A percentile compares a stretch with the other conserved stretches of the same genome.
Conservation (phyloP, 2,888 invertebrate genomes). For the Phorcus lineatus region DNA sequence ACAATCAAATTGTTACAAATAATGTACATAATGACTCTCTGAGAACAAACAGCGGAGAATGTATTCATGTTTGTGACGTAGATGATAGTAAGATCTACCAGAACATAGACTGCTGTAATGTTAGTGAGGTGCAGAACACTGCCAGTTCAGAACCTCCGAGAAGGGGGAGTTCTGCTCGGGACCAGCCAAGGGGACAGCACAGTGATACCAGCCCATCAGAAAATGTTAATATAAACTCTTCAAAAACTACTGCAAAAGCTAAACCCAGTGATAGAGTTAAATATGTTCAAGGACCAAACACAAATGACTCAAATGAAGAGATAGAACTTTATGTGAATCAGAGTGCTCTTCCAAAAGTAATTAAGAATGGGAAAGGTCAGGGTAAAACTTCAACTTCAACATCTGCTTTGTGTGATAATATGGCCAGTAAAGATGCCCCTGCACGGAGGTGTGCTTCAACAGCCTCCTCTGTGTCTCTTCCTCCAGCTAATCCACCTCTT, state of each 20-base stretch:
- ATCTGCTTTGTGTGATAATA: not conserved
- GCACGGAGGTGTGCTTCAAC: slow-evolving; percentile 37
- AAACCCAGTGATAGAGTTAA: not conserved
- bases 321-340: not conserved
- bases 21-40: not conserved
- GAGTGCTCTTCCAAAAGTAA: not conserved
- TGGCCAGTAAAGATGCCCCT: slow-evolving; percentile 1
- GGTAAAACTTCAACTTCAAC: not conserved
- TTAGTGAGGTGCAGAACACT: not conserved
- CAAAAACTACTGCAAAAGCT: not conserved
- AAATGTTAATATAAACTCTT: not conserved
- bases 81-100: slow-evolving; percentile 1
- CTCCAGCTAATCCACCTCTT: slow-evolving; percentile 42
- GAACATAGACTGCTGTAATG: not conserved
- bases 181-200: too few relatives aligned
- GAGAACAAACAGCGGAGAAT: slow-evolving; percentile 4
- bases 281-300: not conserved
- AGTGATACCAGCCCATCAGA: not conserved
- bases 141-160: not conserved
- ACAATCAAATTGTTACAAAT: not conserved
- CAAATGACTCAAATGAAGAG: not conserved
- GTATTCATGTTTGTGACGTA: not conserved
- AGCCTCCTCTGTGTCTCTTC: slow-evolving; percentile 36
- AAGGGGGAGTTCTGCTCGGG: too few relatives aligned
- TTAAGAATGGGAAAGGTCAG: not conserved